Base-by-base conservation (phyloP, 2,888 invertebrate genomes). In the Pristionchus mayeri region DNA sequence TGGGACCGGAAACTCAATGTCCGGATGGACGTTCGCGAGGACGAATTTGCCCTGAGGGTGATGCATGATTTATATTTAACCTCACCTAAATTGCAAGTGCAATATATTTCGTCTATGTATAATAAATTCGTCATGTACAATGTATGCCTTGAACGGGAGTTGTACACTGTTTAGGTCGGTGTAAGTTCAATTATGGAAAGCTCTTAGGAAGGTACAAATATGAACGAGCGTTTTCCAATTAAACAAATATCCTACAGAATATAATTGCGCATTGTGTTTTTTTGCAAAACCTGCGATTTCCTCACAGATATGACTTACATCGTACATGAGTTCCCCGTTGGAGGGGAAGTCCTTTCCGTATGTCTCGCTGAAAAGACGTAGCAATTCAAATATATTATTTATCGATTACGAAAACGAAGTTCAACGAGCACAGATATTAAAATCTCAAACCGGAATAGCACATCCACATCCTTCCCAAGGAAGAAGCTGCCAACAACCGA, bases 1-100 rank as follows among this genome's bases (percentile, higher is more conserved):
- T 21, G 80, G 80, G 24, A 80, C 40, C 1, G 80, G 80, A 21
- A 57, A 80, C n/a, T 80, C 80, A 24, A 80, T 80, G 40, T 80
- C 57, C 16, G 80, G 80, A 80, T 80, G 54, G 34, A 54, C 57
- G 24, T 80, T 80, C 3, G 76, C 76, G 50, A 78, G 48, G 9
- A 50, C 21, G 50, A 78, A 78, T 50, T 50, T 37, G 34, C 24
- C 50, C 76, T n/a, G n/a, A n/a, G n/a, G 37, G 21, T 30, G 34
- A 18, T 34, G 24, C 54, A 54, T 54, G 54, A 54, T 16, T 54
- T 54, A 9, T 54, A 18, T 21, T 7, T 18, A 16, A 16, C n/a
- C 21, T 54, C 2, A 54, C 54, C 18, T 21, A 54, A 54, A 54
- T 54, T 7, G 44, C 44, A 44, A 44, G 44, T 9, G 44, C 44